These are phyloP conservation scores for Calameuta pallipes DNA, from an alignment of 2,888 invertebrate genomes.

Conservation along the genomic window DNA sequence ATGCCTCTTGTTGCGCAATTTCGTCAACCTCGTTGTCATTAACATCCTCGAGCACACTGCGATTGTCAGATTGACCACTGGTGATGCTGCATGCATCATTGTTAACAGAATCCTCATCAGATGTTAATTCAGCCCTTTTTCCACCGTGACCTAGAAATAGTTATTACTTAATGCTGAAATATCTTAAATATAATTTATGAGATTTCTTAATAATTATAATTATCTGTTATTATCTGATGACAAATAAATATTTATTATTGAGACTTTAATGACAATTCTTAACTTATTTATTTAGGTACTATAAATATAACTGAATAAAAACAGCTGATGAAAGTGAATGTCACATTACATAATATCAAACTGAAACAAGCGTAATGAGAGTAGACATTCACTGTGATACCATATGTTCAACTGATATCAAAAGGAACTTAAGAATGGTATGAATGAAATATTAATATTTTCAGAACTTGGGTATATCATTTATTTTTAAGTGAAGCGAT, in stretches of 20 bases:
- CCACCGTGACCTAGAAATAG: slow-evolving; percentile 50
- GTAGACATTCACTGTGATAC: not conserved
- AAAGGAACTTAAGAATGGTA: not conserved
- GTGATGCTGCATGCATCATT: slow-evolving; percentile 85
- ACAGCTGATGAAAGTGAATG: slow-evolving; percentile 23
- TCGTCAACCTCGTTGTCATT: slow-evolving; percentile 71
- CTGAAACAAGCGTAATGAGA: slow-evolving; percentile 29
- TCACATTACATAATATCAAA: slow-evolving; percentile 36
- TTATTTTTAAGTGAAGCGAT: too few species aligned
- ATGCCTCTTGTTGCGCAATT: slow-evolving; percentile 74
- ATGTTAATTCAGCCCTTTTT: slow-evolving; percentile 73
- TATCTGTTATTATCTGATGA: not conserved
- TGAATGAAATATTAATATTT: not conserved
- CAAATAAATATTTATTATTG: not conserved
- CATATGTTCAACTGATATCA: not conserved
- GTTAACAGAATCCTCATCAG: slow-evolving; percentile 80
- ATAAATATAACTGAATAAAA: slow-evolving; percentile 18
- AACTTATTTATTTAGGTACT: not conserved
- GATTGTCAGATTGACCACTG: slow-evolving; percentile 82
- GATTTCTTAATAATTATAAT: not conserved
- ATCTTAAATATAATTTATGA: not conserved
- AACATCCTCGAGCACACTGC: slow-evolving; percentile 73
- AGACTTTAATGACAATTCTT: not conserved
- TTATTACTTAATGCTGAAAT: not conserved
- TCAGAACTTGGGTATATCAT: not conserved